Base-by-base conservation (phyloP, 2,888 invertebrate genomes). In the Mythimna impura region DNA sequence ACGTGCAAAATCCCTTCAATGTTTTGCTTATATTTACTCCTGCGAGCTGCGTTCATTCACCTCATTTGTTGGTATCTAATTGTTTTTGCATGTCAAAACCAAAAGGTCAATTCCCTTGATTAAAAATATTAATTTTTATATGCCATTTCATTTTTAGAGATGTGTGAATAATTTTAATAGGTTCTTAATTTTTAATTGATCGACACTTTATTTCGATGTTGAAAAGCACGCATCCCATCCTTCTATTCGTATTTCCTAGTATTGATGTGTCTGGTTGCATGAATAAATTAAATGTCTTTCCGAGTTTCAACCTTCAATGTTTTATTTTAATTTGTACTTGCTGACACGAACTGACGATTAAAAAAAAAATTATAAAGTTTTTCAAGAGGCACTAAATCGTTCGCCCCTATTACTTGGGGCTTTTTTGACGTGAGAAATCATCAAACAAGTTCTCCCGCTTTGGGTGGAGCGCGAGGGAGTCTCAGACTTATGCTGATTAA, bases 11-110 rank as follows among this genome's bases (percentile, higher is more conserved):
- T 40, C 3, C 10, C 40, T 40, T 12, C 36, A 36, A 9, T 8
- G 2, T 9, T 2, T 36, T 2, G 9, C 9, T 36, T 36, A 9
- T 36, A 36, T 36, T 36, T 2, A 36, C 36, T 1, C 8, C 36
- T 36, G 36, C n/a, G n/a, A n/a, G n/a, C n/a, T n/a, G n/a, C 10
- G 40, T 43, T 43, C 14, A 43, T 43, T 43, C 47, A 47, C 47
- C 47, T 20, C 17, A 20, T 20, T 47, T 47, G 47, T 1, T 20
- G 17, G 17, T 47, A 40, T 62, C 12, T 75, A 34, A 25, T 17
- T 76, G 55, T 76, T 76, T 66, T 34, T 55, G 76, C 76, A 78
- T 76, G 76, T 30, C 54, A 40, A 65, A 71, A 71, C 47, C 6
- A 47, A 7, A 5, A 5, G 30, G 30, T 30, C 30, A 10, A 40